Base-by-base conservation (phyloP, 2,797 vertebrate genomes). In the Malacoctenus gilli region DNA sequence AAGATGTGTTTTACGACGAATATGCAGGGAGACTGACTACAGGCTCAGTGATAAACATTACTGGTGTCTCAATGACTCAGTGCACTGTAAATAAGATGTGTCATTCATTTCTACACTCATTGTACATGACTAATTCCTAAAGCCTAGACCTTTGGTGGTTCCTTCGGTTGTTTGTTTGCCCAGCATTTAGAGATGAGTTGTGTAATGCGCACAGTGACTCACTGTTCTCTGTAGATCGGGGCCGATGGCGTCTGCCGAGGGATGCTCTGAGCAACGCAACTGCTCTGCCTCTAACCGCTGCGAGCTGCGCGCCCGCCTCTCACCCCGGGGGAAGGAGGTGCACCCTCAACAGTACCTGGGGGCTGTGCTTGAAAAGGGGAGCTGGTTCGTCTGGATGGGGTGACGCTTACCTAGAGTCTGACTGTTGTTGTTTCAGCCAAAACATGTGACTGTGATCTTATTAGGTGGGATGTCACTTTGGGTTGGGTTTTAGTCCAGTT, bases 351-450 rank as follows among this genome's bases (percentile, higher is more conserved):
- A 32, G 68, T 37, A 81, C 84, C 55, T 78, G 70, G 48, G n/a
- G 79, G 77, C 75, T 87, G 70, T 68, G 41, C 78, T 67, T 56
- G 54, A 43, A 77, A 62, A 82, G 59, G 72, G 36, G 20, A 60
- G 77, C 87, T 81, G 79, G 85, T 85, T 90, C 42, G 77, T 50
- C 82, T 72, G 59, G 82, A 63, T 81, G 68, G 14, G 51, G 22
- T 56, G 62, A 69, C 59, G 44, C 51, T 50, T 64, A 39, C 25
- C 61, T 23, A 54, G n/a, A n/a, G n/a, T 14, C 38, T n/a, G 43
- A 51, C 66, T 56, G 58, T 63, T 64, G 28, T 53, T 77, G 19
- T 13, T 15, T 52, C 43, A 41, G 39, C 31, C 55, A 37, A 12
- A 57, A 35, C 4, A 46, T 40, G 9, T 18, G 2, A 0, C 12